Percentiles rank a stretch among this genome's conserved stretches.
Evolutionary conservation across 1,140 invertebrate species (phyloP).

Genomic region (Macrotrachela quadricornifera): DNA sequence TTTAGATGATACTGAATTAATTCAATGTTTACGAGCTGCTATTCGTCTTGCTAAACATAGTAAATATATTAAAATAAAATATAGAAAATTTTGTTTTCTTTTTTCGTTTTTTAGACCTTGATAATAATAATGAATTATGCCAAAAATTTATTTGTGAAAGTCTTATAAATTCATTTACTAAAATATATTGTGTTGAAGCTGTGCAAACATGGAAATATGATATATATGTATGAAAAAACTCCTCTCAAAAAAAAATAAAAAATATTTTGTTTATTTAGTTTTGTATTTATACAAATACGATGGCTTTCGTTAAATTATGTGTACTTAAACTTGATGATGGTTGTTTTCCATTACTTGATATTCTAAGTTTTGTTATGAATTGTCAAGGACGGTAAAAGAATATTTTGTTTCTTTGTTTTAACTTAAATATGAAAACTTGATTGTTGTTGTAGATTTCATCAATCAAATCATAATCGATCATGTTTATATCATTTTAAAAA

Average conservation of each 20-base stretch:
- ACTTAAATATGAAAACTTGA: too few species aligned
- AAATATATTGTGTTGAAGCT: slow-evolving; percentile 90
- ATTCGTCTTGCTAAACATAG: slow-evolving; percentile 41
- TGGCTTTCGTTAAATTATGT: slow-evolving; percentile 69
- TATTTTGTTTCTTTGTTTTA: too few species aligned
- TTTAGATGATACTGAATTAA: slow-evolving; percentile 76
- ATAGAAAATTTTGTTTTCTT: too few species aligned
- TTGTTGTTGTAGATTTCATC: too few species aligned
- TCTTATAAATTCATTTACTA: slow-evolving; percentile 77
- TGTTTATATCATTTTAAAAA: too few species aligned
- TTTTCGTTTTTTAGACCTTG: slow-evolving; percentile 40
- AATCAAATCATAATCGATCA: too few species aligned
- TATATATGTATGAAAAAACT: slow-evolving; percentile 41
- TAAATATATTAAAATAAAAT: too few species aligned
- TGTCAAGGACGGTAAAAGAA: slow-evolving; percentile 27
- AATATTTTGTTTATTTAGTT: too few species aligned
- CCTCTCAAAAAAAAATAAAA: slow-evolving; percentile 44
- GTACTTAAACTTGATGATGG: slow-evolving; percentile 69
- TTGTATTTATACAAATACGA: slow-evolving; percentile 64
- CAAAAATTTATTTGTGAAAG: slow-evolving; percentile 84
- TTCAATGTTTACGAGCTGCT: slow-evolving; percentile 64
- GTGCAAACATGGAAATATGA: slow-evolving; percentile 91
- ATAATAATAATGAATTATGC: slow-evolving; percentile 66
- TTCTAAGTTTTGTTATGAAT: slow-evolving; percentile 75
- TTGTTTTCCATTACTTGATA: slow-evolving; percentile 72